These are phyloP conservation scores for Oscheius sp. DNA, from an alignment of 2,888 invertebrate species.

Conservation along the genomic window DNA sequence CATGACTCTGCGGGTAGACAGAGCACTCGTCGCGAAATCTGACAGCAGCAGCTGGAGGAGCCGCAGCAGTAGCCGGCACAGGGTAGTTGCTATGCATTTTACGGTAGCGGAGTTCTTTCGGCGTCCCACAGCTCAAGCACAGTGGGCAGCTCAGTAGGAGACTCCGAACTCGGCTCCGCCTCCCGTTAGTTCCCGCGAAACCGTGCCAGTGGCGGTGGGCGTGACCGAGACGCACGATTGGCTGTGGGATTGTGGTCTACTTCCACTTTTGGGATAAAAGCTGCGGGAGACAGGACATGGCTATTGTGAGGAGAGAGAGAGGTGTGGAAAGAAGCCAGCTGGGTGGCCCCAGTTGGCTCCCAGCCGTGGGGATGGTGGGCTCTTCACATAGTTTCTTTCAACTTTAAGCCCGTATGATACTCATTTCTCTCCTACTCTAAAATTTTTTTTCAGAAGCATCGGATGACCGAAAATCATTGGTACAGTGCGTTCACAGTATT, in stretches of 20 bases:
- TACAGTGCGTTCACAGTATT: too few relatives aligned
- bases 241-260: slow-evolving; percentile 1
- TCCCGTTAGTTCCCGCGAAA: slow-evolving; percentile 1
- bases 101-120: slow-evolving; percentile 16
- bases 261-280: neutral
- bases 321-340: neutral
- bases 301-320: slow-evolving; percentile 15
- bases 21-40: slow-evolving; percentile 12
- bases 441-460: too few relatives aligned
- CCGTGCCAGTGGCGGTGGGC: slow-evolving; percentile 25
- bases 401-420: too few relatives aligned
- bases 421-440: too few relatives aligned
- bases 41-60: slow-evolving; percentile 9
- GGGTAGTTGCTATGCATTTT: slow-evolving; percentile 35
- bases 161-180: slow-evolving; percentile 18
- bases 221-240: slow-evolving; percentile 23
- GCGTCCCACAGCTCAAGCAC: slow-evolving; percentile 35
- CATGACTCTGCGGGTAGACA: slow-evolving; percentile 4
- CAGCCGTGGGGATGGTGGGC: too few relatives aligned
- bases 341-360: too few relatives aligned
- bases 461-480: too few relatives aligned
- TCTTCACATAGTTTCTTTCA: too few relatives aligned
- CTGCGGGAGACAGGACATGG: slow-evolving; percentile 10
- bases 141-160: slow-evolving; percentile 39
- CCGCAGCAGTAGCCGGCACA: slow-evolving; percentile 14